A percentile compares a stretch with the other conserved stretches of the same genome.
phyloP scores from a whole-genome alignment of 2,888 invertebrate species.

The Hybos culiciformis region DNA sequence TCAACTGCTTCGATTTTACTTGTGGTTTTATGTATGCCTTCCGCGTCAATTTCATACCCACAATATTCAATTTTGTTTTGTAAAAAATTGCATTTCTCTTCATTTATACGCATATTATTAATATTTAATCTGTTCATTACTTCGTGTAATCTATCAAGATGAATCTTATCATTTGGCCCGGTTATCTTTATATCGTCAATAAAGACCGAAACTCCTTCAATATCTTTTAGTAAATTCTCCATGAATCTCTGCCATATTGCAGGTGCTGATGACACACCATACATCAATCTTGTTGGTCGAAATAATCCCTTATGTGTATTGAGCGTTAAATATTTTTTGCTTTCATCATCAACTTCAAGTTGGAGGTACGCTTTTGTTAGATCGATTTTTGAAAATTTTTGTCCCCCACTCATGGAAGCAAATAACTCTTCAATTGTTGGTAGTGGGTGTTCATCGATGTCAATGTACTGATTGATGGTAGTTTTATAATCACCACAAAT shows the following conservation, averaged over 20 bases:
- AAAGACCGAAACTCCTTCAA: constrained; percentile 20
- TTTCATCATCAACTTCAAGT: constrained; percentile 22
- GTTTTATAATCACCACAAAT: constrained; percentile 19
- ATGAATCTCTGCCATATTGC: constrained; percentile 24
- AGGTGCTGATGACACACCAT: constrained; percentile 24
- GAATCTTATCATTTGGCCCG: constrained; percentile 16
- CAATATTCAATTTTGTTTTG: constrained; percentile 20
- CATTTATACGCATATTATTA: constrained; percentile 19
- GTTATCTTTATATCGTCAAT: constrained; percentile 20
- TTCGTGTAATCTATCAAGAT: constrained; percentile 16
- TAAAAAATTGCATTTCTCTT: constrained; percentile 20
- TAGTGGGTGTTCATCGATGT: constrained; percentile 19
- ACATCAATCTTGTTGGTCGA: constrained; percentile 22
- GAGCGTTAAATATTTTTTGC: constrained; percentile 22
- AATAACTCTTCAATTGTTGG: constrained; percentile 19
- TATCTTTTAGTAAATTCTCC: constrained; percentile 18
- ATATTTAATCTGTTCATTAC: constrained; percentile 17
- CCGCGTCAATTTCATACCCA: constrained; percentile 19
- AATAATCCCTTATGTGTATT: constrained; percentile 26
- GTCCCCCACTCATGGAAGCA: constrained; percentile 16
- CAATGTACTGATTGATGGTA: constrained; percentile 18
- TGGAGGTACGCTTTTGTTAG: constrained; percentile 26
- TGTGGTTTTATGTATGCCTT: constrained; percentile 22
- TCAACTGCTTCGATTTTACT: constrained; percentile 23
- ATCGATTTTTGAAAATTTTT: constrained; percentile 21